Conservation (phyloP, 2,888 invertebrate genomes). For the Hyppa rectilinea region DNA sequence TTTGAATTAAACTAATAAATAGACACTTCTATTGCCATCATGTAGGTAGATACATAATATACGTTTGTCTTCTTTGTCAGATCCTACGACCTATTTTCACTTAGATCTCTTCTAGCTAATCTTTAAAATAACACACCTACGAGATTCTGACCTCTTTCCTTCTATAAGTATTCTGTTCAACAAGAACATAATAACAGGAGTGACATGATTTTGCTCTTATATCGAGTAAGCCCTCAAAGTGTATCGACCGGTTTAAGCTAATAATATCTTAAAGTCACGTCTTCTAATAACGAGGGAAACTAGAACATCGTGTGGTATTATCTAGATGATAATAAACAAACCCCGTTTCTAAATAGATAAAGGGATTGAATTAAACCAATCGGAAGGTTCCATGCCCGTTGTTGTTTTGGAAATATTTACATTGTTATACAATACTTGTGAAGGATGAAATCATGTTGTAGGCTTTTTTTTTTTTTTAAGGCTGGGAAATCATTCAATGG, state of each 20-base stretch:
- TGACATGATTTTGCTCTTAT: conserved; percentile 33
- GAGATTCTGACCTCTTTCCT: neutral
- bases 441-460: neutral
- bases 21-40: neutral
- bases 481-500: neutral
- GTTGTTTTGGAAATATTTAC: neutral
- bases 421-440: neutral
- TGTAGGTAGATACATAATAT: neutral
- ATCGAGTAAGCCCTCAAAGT: conserved; percentile 11
- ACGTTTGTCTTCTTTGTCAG: neutral
- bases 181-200: conserved; percentile 11
- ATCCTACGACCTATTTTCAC: neutral
- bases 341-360: neutral
- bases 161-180: conserved; percentile 25
- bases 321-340: neutral
- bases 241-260: conserved; percentile 27
- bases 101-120: neutral
- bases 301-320: neutral
- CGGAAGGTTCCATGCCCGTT: neutral
- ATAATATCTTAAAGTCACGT: neutral
- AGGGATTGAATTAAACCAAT: neutral
- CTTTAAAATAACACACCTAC: neutral
- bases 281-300: neutral
- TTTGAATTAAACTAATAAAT: no score
- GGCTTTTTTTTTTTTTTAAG: no score